Percentiles rank a stretch among this genome's conserved stretches.
Conservation (phyloP, 2,888 invertebrate species). For the Drosophila koepferae region DNA sequence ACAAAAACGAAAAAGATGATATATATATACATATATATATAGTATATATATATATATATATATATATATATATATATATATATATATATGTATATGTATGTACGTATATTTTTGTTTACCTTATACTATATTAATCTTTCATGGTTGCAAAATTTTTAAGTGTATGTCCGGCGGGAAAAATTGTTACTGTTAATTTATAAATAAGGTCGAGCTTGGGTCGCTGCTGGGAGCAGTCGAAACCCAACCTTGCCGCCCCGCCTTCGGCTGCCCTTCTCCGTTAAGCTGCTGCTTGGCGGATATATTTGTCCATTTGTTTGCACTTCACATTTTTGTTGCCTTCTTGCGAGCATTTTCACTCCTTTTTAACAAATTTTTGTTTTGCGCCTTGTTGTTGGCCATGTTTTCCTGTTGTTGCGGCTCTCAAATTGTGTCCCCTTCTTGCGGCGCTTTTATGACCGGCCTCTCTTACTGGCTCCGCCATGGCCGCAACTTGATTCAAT, state of each 20-base stretch:
- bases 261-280: background rate
- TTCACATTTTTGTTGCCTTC: conserved; percentile 71
- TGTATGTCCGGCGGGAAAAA: conserved; percentile 76
- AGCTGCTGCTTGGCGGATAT: background rate
- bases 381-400: conserved; percentile 32
- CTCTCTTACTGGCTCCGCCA: background rate
- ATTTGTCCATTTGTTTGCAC: conserved; percentile 70
- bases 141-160: conserved; percentile 69
- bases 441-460: conserved; percentile 39
- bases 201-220: conserved; percentile 64
- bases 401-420: conserved; percentile 15
- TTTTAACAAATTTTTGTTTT: conserved; percentile 44
- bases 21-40: conserved; percentile 8
- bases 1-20: background rate
- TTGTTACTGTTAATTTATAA: conserved; percentile 78
- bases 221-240: conserved; percentile 38
- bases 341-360: conserved; percentile 68
- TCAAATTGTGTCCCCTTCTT: conserved; percentile 42
- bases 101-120: conserved; percentile 8
- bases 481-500: conserved; percentile 64
- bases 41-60: conserved; percentile 1
- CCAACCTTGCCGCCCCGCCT: conserved; percentile 6
- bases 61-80: conserved; percentile 8
- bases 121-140: conserved; percentile 65
- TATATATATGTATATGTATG: background rate